Evolutionary conservation across 2,113 vertebrate genomes (phyloP), one percentile per base, ranked within the genome.

Genomic region (Procavia capensis): DNA sequence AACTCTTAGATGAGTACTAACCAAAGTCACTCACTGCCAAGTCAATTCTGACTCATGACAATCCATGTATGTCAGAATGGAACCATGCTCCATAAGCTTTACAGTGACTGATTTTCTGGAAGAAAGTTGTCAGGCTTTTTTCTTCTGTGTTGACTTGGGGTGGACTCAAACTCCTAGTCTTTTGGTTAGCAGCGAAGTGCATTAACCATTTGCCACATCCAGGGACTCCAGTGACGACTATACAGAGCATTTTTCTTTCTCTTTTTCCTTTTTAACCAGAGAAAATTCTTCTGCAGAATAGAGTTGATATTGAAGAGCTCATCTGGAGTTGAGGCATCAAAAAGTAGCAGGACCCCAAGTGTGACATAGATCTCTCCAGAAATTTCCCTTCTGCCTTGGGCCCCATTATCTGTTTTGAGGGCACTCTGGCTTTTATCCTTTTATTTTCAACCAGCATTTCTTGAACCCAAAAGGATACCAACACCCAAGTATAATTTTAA

Each of bases 401-500:
- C 39, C 78, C 25, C 22, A 88, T 90, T 94, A 76, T 95, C 59
- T 91, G 7, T 78, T 95, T 97, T 78, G 27, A 93, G 95, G 89
- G 74, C 45, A 87, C 36, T 91, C 72, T 70, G 25, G 6, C 5
- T 88, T 92, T 47, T 86, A 9, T 57, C 3, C 85, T 90, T 90
- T 95, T 86, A 89, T 84, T 94, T 92, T 31, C 81, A 57, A 72
- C 22, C 20, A 90, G 43, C 64, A 82, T 92, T 87, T 96, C 78
- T 94, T 93, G 76, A 85, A 45, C 64, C n/a, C 14, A 24, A 81
- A 85, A 59, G 80, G 91, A 14, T 19, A 76, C 70, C 95, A 76
- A 72, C 63, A 87, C 41, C 54, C 76, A 90, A 83, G 90, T 92
- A 94, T 50, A 92, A 95, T 92, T 86, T 95, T 95, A 90, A 95